phyloP scores from a whole-genome alignment of 2,113 vertebrate genomes.

The Ornithorhynchus anatinus region DNA sequence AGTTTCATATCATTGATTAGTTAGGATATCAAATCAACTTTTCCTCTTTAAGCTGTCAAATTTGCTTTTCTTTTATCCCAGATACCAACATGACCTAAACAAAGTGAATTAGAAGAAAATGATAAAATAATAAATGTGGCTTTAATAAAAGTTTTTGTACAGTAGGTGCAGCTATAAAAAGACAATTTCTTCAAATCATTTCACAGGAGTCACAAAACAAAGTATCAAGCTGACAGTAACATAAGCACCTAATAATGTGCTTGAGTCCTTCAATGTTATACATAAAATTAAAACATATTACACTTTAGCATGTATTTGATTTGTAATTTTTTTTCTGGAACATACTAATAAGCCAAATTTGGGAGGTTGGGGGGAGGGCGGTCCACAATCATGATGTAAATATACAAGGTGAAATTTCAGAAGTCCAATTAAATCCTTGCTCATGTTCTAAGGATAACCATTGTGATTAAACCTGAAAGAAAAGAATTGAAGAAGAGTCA shows the following conservation, averaged over 20 bases:
- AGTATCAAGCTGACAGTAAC: slow-evolving; percentile 66
- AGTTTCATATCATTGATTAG: no score
- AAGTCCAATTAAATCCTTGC: slow-evolving; percentile 58
- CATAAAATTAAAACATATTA: slow-evolving; percentile 74
- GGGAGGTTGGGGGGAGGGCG: slow-evolving; percentile 75
- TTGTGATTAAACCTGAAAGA: slow-evolving; percentile 94
- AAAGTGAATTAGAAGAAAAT: slow-evolving; percentile 29
- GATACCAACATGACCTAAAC: slow-evolving; percentile 53
- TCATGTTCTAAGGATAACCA: slow-evolving; percentile 92
- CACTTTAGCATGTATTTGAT: slow-evolving; percentile 68
- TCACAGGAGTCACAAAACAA: slow-evolving; percentile 67
- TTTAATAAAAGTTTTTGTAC: slow-evolving; percentile 69
- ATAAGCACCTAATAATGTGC: slow-evolving; percentile 56
- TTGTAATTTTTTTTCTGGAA: slow-evolving; percentile 67
- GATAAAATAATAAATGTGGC: slow-evolving; percentile 65
- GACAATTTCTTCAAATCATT: slow-evolving; percentile 63
- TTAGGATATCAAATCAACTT: slow-evolving; percentile 37
- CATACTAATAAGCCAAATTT: slow-evolving; percentile 65
- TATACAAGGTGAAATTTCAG: slow-evolving; percentile 61
- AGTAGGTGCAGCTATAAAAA: slow-evolving; percentile 70
- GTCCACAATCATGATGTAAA: slow-evolving; percentile 75
- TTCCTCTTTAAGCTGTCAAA: slow-evolving; percentile 42
- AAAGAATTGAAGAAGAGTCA: slow-evolving; percentile 48
- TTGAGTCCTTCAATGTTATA: slow-evolving; percentile 69
- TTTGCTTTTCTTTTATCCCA: slow-evolving; percentile 60